phyloP scores from a whole-genome alignment of 2,113 vertebrate genomes.

The Rhodinocichla rosea region DNA sequence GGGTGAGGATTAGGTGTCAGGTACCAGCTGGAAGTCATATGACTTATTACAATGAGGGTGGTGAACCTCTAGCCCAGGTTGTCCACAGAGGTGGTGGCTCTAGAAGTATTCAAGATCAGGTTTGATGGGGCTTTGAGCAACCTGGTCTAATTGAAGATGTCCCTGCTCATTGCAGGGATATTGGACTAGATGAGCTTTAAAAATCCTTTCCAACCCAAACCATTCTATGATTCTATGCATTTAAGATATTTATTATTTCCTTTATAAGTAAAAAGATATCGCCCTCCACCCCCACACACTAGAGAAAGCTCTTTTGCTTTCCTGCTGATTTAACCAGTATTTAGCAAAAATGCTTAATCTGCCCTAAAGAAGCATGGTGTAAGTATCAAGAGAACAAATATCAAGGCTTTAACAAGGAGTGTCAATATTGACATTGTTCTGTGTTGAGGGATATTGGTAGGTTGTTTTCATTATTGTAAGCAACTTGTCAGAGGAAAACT shows the following conservation, averaged over 20 bases:
- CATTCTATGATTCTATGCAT: not conserved
- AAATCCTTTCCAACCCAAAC: not conserved
- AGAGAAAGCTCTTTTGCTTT: not conserved
- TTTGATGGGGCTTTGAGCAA: not conserved
- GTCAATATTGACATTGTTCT: slow-evolving; percentile 60
- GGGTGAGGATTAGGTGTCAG: not conserved
- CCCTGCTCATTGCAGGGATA: not conserved
- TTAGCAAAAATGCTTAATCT: slow-evolving; percentile 52
- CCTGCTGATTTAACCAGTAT: slow-evolving; percentile 1
- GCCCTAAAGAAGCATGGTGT: not conserved
- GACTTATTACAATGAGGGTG: not conserved
- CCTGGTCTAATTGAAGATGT: not conserved
- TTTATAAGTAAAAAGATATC: not conserved
- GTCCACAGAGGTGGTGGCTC: not conserved
- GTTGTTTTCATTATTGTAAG: slow-evolving; percentile 66
- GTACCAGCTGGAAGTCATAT: not conserved
- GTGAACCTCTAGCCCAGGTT: not conserved
- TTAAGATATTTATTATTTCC: not conserved
- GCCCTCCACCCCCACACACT: accelerated
- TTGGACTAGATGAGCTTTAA: not conserved
- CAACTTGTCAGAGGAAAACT: slow-evolving; percentile 64
- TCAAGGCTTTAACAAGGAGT: slow-evolving; percentile 45
- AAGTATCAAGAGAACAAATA: slow-evolving; percentile 59
- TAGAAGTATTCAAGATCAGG: not conserved
- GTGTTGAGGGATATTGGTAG: slow-evolving; percentile 53